A percentile compares a stretch with the other conserved stretches of the same genome.
Evolutionary conservation across 92 coral and sea anemone genomes (phyloP).

Genomic region (Chrysogorgia sp.): DNA sequence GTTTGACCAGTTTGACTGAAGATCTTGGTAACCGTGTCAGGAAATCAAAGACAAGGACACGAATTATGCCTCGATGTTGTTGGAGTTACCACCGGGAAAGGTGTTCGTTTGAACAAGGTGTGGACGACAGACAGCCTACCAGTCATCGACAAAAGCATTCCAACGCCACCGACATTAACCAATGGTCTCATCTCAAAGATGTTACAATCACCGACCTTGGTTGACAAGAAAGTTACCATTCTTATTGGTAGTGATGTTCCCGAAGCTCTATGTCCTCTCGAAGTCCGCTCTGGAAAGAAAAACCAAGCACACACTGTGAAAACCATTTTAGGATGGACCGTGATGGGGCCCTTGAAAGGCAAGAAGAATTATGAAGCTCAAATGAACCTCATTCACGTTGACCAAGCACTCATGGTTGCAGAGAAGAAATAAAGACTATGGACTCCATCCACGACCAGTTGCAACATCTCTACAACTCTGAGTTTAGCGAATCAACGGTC

Average conservation of each 20-base stretch:
- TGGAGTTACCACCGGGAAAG: conserved; percentile 56
- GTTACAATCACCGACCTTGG: conserved; percentile 45
- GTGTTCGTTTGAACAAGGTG: conserved; percentile 49
- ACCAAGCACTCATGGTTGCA: conserved; percentile 64
- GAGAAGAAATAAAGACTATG: conserved; percentile 39
- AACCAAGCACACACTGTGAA: conserved; percentile 39
- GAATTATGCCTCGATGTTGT: no score
- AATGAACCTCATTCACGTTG: conserved; percentile 54
- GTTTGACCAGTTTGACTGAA: conserved; percentile 40
- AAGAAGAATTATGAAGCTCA: conserved; percentile 45
- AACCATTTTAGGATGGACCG: conserved; percentile 51
- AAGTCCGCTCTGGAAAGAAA: conserved; percentile 30
- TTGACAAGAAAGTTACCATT: conserved; percentile 54
- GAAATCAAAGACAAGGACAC: conserved; percentile 31
- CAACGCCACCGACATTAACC: conserved; percentile 50
- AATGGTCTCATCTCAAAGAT: conserved; percentile 57
- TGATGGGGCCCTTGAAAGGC: conserved; percentile 52
- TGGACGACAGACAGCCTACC: conserved; percentile 56
- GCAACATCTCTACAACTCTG: conserved; percentile 58
- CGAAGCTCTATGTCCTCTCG: conserved; percentile 57
- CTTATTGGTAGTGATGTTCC: conserved; percentile 53
- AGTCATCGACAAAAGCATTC: conserved; percentile 39
- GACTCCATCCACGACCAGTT: conserved; percentile 41
- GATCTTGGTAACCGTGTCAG: conserved; percentile 47
- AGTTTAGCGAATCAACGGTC: conserved; percentile 55